Evolutionary conservation across 2,113 vertebrate species (phyloP).

Genomic region (Corapipo altera): DNA sequence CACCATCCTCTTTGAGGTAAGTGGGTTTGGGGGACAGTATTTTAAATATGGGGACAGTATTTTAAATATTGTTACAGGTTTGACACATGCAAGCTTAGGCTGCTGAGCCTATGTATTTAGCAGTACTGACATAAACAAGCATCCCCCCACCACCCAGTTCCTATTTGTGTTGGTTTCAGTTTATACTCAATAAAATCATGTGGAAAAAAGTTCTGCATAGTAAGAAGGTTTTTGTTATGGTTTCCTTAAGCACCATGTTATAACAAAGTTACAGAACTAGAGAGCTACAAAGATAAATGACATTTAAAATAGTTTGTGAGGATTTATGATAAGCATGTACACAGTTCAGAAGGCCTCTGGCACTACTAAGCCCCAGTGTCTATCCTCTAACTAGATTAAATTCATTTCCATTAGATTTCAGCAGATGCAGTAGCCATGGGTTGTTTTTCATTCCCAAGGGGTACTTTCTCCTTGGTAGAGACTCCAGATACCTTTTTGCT

Average conservation of each 20-base stretch:
- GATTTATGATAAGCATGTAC: background rate
- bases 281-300: background rate
- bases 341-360: slow-evolving; percentile 13
- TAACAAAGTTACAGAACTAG: background rate
- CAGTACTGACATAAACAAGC: background rate
- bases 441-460: background rate
- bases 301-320: slow-evolving; percentile 5
- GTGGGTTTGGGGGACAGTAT: background rate
- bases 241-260: background rate
- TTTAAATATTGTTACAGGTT: background rate
- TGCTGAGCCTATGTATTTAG: background rate
- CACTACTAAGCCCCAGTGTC: background rate
- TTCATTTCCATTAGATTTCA: slow-evolving; percentile 34
- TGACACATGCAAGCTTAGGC: background rate
- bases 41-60: background rate
- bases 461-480: background rate
- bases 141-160: background rate
- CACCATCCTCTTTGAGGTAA: background rate
- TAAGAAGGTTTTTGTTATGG: background rate
- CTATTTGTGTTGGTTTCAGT: background rate
- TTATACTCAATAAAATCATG: background rate
- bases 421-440: background rate
- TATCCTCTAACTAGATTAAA: slow-evolving; percentile 31
- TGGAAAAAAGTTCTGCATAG: background rate
- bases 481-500: background rate